Percentiles rank a stretch among this genome's conserved stretches.
Conservation (phyloP, 2,888 invertebrate species). For the Scotopteryx bipunctaria region DNA sequence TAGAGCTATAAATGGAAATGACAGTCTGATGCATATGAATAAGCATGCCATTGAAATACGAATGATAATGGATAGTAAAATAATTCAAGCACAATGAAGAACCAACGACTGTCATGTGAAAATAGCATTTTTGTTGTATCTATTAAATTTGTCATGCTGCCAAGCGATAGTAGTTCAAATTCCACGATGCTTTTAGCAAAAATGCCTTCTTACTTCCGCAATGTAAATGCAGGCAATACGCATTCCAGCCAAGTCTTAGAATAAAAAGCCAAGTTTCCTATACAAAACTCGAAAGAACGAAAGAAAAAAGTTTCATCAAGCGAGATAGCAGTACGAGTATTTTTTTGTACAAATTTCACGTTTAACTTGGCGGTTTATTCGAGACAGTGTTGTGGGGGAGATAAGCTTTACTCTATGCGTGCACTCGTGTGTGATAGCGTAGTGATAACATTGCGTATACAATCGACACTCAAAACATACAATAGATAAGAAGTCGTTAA, state of each 20-base stretch:
- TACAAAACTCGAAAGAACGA: not conserved
- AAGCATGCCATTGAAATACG: slow-evolving; percentile 45
- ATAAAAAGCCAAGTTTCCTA: slow-evolving; percentile 22
- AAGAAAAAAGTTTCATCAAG: not conserved
- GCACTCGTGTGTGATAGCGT: slow-evolving; percentile 43
- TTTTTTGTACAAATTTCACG: not conserved
- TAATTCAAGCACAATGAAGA: slow-evolving; percentile 44
- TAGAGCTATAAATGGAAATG: slow-evolving; percentile 31
- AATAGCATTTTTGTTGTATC: slow-evolving; percentile 42
- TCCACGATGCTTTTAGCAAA: slow-evolving; percentile 36
- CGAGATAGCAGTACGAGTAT: not conserved
- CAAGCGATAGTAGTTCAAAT: no score
- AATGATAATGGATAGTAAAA: slow-evolving; percentile 40
- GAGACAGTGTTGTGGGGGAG: slow-evolving; percentile 32
- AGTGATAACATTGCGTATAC: slow-evolving; percentile 33
- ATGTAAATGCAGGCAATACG: slow-evolving; percentile 30
- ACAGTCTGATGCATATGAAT: slow-evolving; percentile 47
- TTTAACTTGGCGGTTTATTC: slow-evolving; percentile 20
- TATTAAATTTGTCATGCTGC: slow-evolving; percentile 13
- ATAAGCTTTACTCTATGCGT: slow-evolving; percentile 44
- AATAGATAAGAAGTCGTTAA: slow-evolving; percentile 18
- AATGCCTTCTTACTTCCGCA: slow-evolving; percentile 40
- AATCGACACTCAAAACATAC: slow-evolving; percentile 23
- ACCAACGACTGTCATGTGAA: slow-evolving; percentile 44
- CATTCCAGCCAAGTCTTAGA: slow-evolving; percentile 34